Evolutionary conservation across 2,797 vertebrate genomes (phyloP).

Genomic region (Tiaroga cobitis): DNA sequence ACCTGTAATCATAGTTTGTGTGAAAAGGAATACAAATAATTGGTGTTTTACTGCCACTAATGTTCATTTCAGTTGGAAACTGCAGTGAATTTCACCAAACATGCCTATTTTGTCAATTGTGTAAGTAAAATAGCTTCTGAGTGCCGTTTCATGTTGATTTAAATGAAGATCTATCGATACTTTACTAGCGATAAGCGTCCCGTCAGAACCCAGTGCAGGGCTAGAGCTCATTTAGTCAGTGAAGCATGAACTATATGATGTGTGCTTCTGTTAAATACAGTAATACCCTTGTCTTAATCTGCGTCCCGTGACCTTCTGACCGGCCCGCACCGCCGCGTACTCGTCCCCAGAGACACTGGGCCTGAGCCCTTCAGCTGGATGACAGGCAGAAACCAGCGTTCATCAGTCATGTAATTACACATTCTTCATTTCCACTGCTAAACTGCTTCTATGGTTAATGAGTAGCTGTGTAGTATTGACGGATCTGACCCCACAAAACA

Average conservation of each 20-base stretch:
- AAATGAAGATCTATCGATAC: slow-evolving; percentile 59
- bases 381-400: slow-evolving; percentile 72
- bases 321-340: slow-evolving; percentile 67
- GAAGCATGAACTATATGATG: slow-evolving; percentile 72
- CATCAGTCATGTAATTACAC: slow-evolving; percentile 79
- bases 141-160: background rate
- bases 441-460: slow-evolving; percentile 75
- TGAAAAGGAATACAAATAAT: background rate
- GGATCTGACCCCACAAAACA: slow-evolving; percentile 58
- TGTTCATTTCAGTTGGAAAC: background rate
- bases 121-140: slow-evolving; percentile 43
- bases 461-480: slow-evolving; percentile 71
- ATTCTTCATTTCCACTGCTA: slow-evolving; percentile 78
- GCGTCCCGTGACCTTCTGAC: slow-evolving; percentile 75
- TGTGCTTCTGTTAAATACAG: slow-evolving; percentile 75
- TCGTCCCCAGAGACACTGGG: slow-evolving; percentile 70
- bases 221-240: slow-evolving; percentile 72
- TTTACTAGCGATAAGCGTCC: slow-evolving; percentile 67
- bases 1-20: background rate
- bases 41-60: background rate
- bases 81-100: background rate
- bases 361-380: slow-evolving; percentile 69
- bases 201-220: slow-evolving; percentile 69
- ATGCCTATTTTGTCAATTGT: background rate
- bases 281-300: slow-evolving; percentile 82